Conservation (phyloP, 1,140 invertebrate genomes). For the Venustaconcha ellipsiformis region DNA sequence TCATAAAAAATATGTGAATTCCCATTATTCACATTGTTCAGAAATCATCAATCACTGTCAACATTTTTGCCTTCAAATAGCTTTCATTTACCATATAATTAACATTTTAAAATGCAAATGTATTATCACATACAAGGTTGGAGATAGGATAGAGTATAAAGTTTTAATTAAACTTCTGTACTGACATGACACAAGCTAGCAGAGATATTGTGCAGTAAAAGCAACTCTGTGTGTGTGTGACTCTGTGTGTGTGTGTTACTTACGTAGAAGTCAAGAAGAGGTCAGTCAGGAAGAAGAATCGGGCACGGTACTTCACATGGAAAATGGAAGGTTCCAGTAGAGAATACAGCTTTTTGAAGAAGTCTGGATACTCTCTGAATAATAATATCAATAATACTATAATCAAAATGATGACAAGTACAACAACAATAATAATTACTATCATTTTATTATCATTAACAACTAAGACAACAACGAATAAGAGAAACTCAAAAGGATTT, state of each 20-base stretch:
- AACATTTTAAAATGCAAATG: not conserved
- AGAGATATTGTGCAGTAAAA: too few relatives aligned
- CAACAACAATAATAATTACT: too few relatives aligned
- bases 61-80: not conserved
- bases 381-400: not conserved
- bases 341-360: constrained; percentile 93
- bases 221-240: too few relatives aligned
- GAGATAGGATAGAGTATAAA: not conserved
- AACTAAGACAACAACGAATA: too few relatives aligned
- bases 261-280: constrained; percentile 93
- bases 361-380: constrained; percentile 89
- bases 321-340: constrained; percentile 92
- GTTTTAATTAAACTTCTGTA: not conserved
- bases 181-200: not conserved
- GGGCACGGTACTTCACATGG: constrained; percentile 88
- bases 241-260: constrained; percentile 67
- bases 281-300: constrained; percentile 87
- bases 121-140: not conserved
- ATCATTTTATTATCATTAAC: too few relatives aligned
- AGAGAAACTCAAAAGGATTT: too few relatives aligned
- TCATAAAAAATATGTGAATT: too few relatives aligned
- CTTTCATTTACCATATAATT: not conserved
- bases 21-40: too few relatives aligned
- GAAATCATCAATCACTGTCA: too few relatives aligned
- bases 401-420: not conserved